Evolutionary conservation across 2,888 invertebrate genomes (phyloP).

Genomic region (Digitonthophagus gazella): DNA sequence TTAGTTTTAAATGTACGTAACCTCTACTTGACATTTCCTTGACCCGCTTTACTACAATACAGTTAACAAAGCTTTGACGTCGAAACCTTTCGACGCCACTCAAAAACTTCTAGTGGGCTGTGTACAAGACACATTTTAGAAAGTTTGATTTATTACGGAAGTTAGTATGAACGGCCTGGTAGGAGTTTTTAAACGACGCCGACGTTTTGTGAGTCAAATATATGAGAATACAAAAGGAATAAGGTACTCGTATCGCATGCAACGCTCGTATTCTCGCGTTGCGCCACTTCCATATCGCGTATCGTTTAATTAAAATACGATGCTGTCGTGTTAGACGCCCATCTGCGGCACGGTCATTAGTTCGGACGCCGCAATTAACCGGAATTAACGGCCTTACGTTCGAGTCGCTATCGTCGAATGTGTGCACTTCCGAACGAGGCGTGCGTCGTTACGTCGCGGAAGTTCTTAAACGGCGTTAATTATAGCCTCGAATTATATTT

Average conservation of each 20-base stretch:
- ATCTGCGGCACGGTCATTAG: not conserved
- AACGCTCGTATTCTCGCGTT: not conserved
- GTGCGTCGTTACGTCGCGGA: not conserved
- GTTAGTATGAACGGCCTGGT: not conserved
- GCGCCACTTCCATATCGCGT: not conserved
- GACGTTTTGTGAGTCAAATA: not conserved
- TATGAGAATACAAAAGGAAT: not conserved
- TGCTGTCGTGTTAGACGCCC: not conserved
- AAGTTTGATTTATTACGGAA: not conserved
- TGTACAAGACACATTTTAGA: not conserved
- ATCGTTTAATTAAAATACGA: not conserved
- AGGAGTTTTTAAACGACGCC: not conserved
- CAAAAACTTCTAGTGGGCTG: not conserved
- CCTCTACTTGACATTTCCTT: not conserved
- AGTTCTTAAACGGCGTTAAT: not conserved
- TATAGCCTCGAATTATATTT: not conserved
- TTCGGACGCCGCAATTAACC: not conserved
- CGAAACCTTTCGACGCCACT: not conserved
- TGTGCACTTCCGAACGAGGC: not conserved
- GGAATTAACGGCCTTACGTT: not conserved
- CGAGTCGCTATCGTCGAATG: not conserved
- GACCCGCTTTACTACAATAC: not conserved
- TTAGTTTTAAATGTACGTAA: no score
- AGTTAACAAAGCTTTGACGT: not conserved
- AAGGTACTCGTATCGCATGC: not conserved